These are phyloP conservation scores for Trogon melanurus DNA, from an alignment of 2,113 vertebrate genomes.

Conservation along the genomic window DNA sequence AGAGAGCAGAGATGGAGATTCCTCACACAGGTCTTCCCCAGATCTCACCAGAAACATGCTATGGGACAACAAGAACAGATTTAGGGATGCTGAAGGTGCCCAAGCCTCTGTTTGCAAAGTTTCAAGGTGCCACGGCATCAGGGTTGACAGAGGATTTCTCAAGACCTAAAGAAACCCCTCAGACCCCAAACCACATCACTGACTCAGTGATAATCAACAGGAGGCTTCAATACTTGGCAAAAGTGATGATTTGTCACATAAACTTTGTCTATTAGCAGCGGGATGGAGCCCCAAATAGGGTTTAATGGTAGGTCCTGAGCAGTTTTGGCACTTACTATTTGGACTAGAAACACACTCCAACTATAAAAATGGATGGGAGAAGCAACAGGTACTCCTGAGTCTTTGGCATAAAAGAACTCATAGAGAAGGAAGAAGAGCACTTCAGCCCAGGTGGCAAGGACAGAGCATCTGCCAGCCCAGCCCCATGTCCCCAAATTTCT, in stretches of 20 bases:
- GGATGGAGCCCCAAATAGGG: background rate
- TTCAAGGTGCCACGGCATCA: background rate
- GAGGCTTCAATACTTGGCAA: background rate
- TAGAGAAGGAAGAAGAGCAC: background rate
- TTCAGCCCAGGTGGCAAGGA: background rate
- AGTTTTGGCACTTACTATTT: background rate
- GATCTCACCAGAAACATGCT: background rate
- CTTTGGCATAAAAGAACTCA: background rate
- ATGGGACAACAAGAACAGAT: background rate
- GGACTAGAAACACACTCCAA: background rate
- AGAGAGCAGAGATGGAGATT: background rate
- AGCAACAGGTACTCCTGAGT: background rate
- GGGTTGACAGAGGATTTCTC: background rate
- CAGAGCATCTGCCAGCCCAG: background rate
- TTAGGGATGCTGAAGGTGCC: background rate
- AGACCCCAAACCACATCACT: background rate
- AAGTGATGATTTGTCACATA: background rate
- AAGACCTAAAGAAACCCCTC: background rate
- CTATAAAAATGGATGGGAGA: background rate
- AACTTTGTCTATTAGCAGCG: background rate
- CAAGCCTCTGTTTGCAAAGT: background rate
- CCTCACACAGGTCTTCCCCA: background rate
- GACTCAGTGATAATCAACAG: rapidly evolving
- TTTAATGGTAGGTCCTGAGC: background rate
- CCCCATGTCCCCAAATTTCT: background rate